A percentile compares a stretch with the other conserved stretches of the same genome.
Conservation (phyloP, 1,140 invertebrate genomes). For the Hormaphis cornu region DNA sequence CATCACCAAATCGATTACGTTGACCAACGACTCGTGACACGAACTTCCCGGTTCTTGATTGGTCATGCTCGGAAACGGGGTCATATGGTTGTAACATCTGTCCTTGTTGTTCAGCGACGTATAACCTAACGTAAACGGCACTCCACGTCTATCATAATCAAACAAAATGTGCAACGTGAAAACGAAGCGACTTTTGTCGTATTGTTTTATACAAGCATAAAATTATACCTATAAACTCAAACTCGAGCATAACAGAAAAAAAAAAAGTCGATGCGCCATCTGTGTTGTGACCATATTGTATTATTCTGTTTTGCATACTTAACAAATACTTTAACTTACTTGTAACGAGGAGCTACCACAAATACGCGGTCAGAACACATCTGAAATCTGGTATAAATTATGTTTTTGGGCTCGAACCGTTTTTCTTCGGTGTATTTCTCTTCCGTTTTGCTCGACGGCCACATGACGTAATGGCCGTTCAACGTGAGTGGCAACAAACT, state of each 20-base stretch:
- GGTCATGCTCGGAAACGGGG: neutral
- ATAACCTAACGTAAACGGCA: neutral
- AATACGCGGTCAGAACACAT: neutral
- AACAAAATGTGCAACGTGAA: neutral
- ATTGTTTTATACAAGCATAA: neutral
- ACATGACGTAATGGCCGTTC: neutral
- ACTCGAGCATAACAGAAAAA: neutral
- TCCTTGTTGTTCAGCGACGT: neutral
- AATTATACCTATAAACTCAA: neutral
- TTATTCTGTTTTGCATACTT: no score
- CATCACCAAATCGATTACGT: slow-evolving; percentile 50
- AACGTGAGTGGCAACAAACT: neutral
- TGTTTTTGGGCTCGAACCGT: neutral
- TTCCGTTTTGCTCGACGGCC: neutral
- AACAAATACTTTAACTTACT: neutral
- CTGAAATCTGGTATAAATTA: neutral
- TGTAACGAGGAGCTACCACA: neutral
- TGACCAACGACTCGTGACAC: slow-evolving; percentile 43
- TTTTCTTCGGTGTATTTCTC: neutral
- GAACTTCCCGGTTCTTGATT: neutral
- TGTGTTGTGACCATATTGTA: no score
- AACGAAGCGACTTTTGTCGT: neutral
- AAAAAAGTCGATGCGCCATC: neutral
- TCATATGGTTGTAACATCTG: neutral
- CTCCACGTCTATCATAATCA: neutral